Evolutionary conservation across 2,113 vertebrate species (phyloP).

Genomic region (Manacus vitellinus): DNA sequence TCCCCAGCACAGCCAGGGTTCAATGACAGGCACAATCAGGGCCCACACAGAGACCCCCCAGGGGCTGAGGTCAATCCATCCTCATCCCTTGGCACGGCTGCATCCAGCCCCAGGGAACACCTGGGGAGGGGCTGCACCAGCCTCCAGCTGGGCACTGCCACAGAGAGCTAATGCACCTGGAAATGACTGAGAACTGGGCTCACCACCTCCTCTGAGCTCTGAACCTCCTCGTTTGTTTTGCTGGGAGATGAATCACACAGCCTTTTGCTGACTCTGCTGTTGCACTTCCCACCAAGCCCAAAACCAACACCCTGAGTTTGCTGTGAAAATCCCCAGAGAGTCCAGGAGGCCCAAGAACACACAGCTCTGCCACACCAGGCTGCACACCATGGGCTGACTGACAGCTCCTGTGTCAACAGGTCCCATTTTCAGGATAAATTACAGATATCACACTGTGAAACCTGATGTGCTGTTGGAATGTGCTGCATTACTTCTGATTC

Average conservation of each 20-base stretch:
- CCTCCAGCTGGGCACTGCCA: neutral
- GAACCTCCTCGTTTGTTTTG: neutral
- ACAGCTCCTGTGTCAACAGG: neutral
- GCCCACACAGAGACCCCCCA: fast-evolving
- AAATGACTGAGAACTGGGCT: neutral
- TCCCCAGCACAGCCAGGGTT: neutral
- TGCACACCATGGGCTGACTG: neutral
- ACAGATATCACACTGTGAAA: fast-evolving
- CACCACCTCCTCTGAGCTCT: neutral
- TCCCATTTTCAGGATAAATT: neutral
- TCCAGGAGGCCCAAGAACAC: neutral
- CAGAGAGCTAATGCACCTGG: neutral
- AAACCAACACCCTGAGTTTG: neutral
- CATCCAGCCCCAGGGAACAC: fast-evolving
- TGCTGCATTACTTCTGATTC: neutral
- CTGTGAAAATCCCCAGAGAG: neutral
- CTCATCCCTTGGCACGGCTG: neutral
- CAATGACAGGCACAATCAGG: neutral
- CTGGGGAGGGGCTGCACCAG: neutral
- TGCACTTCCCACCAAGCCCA: neutral
- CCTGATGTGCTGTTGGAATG: fast-evolving
- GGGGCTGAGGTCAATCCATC: fast-evolving
- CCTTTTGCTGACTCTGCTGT: neutral
- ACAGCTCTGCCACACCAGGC: neutral
- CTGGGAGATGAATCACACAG: neutral